A percentile compares a stretch with the other conserved stretches of the same genome.
Evolutionary conservation across 2,888 invertebrate genomes (phyloP).

Genomic region (Glomeris marginata): DNA sequence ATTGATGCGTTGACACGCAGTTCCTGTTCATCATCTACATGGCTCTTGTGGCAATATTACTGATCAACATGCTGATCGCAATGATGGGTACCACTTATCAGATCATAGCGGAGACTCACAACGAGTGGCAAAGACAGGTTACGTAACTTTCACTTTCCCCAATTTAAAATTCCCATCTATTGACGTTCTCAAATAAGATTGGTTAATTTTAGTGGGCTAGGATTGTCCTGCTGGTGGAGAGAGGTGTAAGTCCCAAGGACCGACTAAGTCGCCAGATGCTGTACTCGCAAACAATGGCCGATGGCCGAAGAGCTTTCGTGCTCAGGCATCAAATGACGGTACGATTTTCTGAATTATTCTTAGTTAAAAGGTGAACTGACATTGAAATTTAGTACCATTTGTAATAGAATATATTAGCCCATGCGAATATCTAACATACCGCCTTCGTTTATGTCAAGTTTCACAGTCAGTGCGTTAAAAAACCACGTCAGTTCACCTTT

Average conservation of each 20-base stretch:
- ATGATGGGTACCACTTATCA: constrained; percentile 99
- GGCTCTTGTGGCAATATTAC: constrained; percentile 84
- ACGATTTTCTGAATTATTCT: neutral
- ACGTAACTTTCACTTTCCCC: too few species aligned
- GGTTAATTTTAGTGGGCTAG: constrained; percentile 67
- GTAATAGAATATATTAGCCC: neutral
- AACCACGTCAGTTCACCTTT: too few species aligned
- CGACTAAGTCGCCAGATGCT: constrained; percentile 67
- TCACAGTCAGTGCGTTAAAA: too few species aligned
- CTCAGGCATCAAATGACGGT: constrained; percentile 59
- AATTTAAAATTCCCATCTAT: too few species aligned
- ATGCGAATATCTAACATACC: constrained; percentile 5
- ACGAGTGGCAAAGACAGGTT: constrained; percentile 91
- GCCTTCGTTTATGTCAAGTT: constrained; percentile 2
- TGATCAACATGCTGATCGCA: constrained; percentile 96
- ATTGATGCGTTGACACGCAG: constrained; percentile 21
- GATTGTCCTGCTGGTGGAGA: constrained; percentile 89
- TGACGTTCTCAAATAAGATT: too few species aligned
- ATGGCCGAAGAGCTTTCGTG: constrained; percentile 68
- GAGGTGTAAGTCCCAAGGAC: constrained; percentile 85
- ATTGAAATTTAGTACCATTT: neutral
- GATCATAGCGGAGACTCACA: constrained; percentile 89
- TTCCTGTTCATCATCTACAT: constrained; percentile 86
- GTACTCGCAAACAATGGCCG: constrained; percentile 91
- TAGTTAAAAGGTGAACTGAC: neutral